Evolutionary conservation across 2,888 invertebrate genomes (phyloP), one percentile per base, ranked within the genome.

Genomic region (Spilosoma lubricipeda): DNA sequence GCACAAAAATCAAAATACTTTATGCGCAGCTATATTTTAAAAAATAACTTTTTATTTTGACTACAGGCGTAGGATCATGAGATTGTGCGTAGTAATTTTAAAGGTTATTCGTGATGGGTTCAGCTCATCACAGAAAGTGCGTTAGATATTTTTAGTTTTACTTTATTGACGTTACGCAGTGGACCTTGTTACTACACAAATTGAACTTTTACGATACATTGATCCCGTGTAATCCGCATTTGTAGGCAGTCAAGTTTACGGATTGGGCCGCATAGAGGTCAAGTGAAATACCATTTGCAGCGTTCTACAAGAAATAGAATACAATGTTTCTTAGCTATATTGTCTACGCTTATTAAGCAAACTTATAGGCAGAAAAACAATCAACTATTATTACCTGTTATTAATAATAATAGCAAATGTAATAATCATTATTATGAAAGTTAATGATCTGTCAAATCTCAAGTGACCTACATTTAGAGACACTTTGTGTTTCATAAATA

Each of bases 91-190:
- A 69, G 23, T 56, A 71, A 72, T 77, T 68, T 70, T 66, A 72
- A 63, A 72, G 67, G 76, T 67, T 52, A 74, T 73, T 36, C 67
- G 64, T 63, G 42, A 64, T 36, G 67, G 64, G 66, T 59, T 73
- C 63, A 59, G 48, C 72, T 75, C 52, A 74, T 77, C 67, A 70
- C 67, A 59, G n/a, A 77, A 72, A 72, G 71, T 63, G 64, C 59
- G 67, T 64, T 70, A 65, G 65, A 73, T 83, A 81, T 82, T 83
- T 82, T 75, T 64, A 63, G 64, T 65, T 68, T 64, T 65, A 45
- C 33, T 59, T 67, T 42, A 72, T 72, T 68, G 67, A 68, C 15
- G 68, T 33, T 52, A 33, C 33, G 23, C n/a, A 52, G 23, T 52
- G 48, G 39, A 45, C 30, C 45, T 67, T 45, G 45, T 45, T 42